Conservation (phyloP, 2,113 vertebrate genomes). For the Bubalus kerabau region DNA sequence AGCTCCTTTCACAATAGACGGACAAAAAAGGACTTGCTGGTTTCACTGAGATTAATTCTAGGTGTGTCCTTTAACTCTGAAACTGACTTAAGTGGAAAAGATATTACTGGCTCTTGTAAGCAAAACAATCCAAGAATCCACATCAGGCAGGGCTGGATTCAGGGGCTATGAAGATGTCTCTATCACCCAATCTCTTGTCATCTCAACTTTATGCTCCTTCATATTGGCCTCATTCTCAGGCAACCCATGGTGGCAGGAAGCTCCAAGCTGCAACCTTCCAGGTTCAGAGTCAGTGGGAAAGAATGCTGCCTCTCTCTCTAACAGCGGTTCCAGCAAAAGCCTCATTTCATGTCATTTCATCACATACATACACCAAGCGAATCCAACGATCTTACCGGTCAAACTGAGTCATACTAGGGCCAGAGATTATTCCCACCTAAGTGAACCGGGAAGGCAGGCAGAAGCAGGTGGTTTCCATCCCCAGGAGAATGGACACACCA, state of each 20-base stretch:
- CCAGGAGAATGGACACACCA: neutral
- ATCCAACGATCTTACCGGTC: accelerated
- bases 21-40: neutral
- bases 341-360: neutral
- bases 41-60: too few relatives aligned
- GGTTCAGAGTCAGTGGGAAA: neutral
- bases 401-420: neutral
- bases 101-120: neutral
- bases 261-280: neutral
- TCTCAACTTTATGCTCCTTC: neutral
- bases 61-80: neutral
- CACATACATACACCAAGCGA: neutral
- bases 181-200: neutral
- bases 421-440: neutral
- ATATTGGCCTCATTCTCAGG: neutral
- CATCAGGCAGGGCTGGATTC: neutral
- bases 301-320: neutral
- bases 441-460: neutral
- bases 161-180: neutral
- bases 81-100: neutral
- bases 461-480: neutral
- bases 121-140: neutral
- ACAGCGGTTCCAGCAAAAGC: neutral
- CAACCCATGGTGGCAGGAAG: neutral
- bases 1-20: accelerated